Evolutionary conservation across 1,140 invertebrate genomes (phyloP).

Genomic region (Drosophila bocqueti): DNA sequence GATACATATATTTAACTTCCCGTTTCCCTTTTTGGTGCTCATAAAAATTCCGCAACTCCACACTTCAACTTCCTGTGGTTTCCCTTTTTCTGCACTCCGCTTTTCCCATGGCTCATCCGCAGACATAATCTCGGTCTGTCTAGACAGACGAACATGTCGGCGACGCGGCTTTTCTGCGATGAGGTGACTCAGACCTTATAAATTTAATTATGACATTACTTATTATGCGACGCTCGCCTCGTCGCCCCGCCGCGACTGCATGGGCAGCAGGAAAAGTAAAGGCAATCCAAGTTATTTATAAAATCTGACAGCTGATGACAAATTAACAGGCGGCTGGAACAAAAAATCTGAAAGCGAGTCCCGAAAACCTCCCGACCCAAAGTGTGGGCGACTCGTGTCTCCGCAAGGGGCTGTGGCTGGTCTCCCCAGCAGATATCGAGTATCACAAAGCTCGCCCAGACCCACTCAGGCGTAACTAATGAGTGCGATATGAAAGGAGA

Average conservation of each 20-base stretch:
- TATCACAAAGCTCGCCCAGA: slow-evolving; percentile 67
- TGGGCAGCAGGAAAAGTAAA: slow-evolving; percentile 10
- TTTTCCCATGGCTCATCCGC: slow-evolving; percentile 11
- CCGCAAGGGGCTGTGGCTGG: slow-evolving; percentile 35
- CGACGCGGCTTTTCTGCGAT: slow-evolving; percentile 42
- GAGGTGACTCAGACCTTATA: slow-evolving; percentile 70
- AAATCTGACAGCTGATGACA: slow-evolving; percentile 72
- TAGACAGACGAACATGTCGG: slow-evolving; percentile 62
- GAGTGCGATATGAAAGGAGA: slow-evolving; percentile 39
- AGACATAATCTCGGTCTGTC: slow-evolving; percentile 62
- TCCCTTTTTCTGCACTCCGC: slow-evolving; percentile 18
- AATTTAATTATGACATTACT: slow-evolving; percentile 81
- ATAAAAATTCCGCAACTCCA: slow-evolving; percentile 18
- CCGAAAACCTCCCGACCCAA: slow-evolving; percentile 16
- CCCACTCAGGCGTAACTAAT: slow-evolving; percentile 67
- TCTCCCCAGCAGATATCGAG: slow-evolving; percentile 51
- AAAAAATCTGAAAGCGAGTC: slow-evolving; percentile 44
- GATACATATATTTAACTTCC: background rate
- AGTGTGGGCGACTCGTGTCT: slow-evolving; percentile 73
- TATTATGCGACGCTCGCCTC: slow-evolving; percentile 69
- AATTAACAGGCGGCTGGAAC: slow-evolving; percentile 61
- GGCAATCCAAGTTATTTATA: slow-evolving; percentile 61
- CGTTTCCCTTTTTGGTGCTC: slow-evolving; percentile 1
- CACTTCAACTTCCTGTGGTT: slow-evolving; percentile 26
- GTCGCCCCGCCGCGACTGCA: background rate